Conservation (phyloP, 2,888 invertebrate species). For the Boloria euphrosyne region DNA sequence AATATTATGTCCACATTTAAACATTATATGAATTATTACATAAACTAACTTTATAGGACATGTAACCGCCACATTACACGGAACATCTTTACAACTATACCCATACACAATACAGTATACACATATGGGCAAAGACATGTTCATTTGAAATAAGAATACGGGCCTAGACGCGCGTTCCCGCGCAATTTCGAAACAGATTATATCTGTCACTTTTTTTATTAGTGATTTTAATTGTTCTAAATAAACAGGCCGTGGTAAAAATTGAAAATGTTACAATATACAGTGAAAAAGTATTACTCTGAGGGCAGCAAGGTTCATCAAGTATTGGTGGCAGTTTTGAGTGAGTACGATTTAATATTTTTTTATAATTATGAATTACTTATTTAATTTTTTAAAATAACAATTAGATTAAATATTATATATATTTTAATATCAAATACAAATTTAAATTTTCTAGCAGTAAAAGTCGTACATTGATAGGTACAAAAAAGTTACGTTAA, state of each 20-base stretch:
- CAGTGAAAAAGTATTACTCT: conserved; percentile 74
- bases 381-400: not conserved
- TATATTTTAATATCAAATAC: not conserved
- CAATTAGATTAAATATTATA: not conserved
- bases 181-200: conserved; percentile 33
- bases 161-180: conserved; percentile 45
- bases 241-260: conserved; percentile 2
- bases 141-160: conserved; percentile 46
- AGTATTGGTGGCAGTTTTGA: conserved; percentile 62
- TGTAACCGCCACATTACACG: not conserved
- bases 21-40: not conserved
- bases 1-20: not conserved
- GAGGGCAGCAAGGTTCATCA: conserved; percentile 75
- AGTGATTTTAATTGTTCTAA: conserved; percentile 17
- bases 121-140: conserved; percentile 16
- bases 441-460: too few species aligned
- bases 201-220: conserved; percentile 11
- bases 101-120: not conserved
- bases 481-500: too few species aligned
- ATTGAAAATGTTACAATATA: conserved; percentile 69
- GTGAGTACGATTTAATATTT: conserved; percentile 55
- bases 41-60: conserved; percentile 6
- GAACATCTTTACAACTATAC: conserved; percentile 7
- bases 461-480: too few species aligned
- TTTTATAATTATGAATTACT: conserved; percentile 9